Conservation (phyloP, 2,797 vertebrate genomes). For the Helostoma temminkii region DNA sequence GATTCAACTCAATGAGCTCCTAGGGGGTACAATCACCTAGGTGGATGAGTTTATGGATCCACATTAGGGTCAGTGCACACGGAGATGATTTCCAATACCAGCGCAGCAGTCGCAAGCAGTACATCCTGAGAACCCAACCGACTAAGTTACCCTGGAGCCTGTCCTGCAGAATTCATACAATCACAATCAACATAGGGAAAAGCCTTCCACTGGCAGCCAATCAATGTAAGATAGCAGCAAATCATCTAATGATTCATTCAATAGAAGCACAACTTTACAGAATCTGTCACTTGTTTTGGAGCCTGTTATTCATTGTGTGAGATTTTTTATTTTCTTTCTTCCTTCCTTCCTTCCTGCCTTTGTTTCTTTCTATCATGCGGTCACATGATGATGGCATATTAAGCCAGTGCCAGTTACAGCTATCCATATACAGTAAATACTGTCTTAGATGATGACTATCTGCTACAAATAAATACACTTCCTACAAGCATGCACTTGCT, state of each 20-base stretch:
- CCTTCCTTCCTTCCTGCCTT: neutral
- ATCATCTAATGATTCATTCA: conserved; percentile 26
- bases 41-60: conserved; percentile 34
- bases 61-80: conserved; percentile 32
- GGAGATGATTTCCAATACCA: conserved; percentile 26
- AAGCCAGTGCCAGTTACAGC: neutral
- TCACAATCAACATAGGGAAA: no score
- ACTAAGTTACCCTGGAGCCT: conserved; percentile 31
- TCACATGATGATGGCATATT: conserved; percentile 16
- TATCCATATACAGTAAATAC: conserved; percentile 11
- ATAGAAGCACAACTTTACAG: conserved; percentile 16
- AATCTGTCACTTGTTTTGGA: conserved; percentile 9
- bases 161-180: conserved; percentile 41
- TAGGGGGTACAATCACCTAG: conserved; percentile 18
- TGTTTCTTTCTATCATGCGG: neutral
- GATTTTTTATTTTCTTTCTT: neutral
- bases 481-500: neutral
- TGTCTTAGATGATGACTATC: conserved; percentile 3
- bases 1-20: conserved; percentile 25
- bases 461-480: conserved; percentile 13
- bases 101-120: neutral
- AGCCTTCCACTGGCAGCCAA: no score
- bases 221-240: no score
- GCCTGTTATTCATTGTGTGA: neutral
- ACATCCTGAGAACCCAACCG: conserved; percentile 31